Evolutionary conservation across 2,888 invertebrate species (phyloP), one percentile per base, ranked within the genome.

Genomic region (Capitulum mitella): DNA sequence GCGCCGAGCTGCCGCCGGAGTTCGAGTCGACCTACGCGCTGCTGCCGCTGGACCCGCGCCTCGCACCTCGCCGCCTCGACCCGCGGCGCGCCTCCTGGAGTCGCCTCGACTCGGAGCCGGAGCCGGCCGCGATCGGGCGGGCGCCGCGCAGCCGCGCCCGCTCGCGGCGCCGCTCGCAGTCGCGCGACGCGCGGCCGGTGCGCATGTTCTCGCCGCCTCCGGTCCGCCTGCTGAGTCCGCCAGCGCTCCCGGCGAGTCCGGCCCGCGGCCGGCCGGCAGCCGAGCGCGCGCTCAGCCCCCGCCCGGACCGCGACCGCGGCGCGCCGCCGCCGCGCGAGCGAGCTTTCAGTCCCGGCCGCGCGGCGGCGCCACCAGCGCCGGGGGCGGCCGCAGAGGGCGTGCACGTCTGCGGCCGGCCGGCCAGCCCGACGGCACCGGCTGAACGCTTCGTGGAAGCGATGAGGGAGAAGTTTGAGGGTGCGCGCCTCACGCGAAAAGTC

Each of bases 161-260:
- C 26, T 70, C 70, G 22, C 37, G 70, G 40, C 70, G 70, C 22
- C 70, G 70, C 37, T 70, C 70, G 10, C 70, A 70, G 70, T 70
- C 70, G 0, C 70, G 70, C 8, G 70, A 70, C 29, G 10, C n/a
- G 8, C 26, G 34, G 3, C 34, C 40, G 29, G 1, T 19, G 26
- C 22, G 70, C 6, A 26, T 70, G 19, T 37, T 70, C 70, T 37
- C 70, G 14, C 37, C 37, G 26, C 40, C 70, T 26, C 40, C 40
- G 34, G 29, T 12, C 29, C 37, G 70, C 26, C 70, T 34, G 70
- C 0, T 34, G 22, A 10, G 19, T 19, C 70, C 8, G 19, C 26
- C 70, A 19, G 70, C 40, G 26, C 40, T 10, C 0, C 40, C 40
- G 37, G 5, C 37, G 3, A 29, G 37, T 16, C 70, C 16, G 29